Base-by-base conservation (phyloP, 2,888 invertebrate species). In the Fabriciana adippe region DNA sequence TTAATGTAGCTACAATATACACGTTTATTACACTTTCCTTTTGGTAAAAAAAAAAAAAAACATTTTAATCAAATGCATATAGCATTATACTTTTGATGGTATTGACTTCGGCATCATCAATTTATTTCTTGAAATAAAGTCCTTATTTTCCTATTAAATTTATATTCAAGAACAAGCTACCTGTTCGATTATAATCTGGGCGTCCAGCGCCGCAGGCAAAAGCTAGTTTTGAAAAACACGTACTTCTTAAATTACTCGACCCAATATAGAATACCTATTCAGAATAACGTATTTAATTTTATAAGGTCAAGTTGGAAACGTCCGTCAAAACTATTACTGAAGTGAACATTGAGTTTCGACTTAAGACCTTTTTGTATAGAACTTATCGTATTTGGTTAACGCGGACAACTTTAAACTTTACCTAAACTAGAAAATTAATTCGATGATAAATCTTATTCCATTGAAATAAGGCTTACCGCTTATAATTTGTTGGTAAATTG, bases 381-480 rank as follows among this genome's bases (percentile, higher is more conserved):
- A 74, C 76, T 81, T 79, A 80, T 83, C 79, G 75, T 86, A 83
- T 87, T 87, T 86, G 82, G 79, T 82, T 81, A 78, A 75, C 77
- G 78, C 72, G 59, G 64, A 65, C 66, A 35, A 66, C 31, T 55
- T 59, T 47, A 14, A 56, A 55, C 6, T 45, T 66, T 21, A 68
- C 4, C 3, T 5, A n/a, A 1, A 50, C 41, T 47, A 55, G n/a
- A 45, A 26, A 55, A 15, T 26, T 51, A 48, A 21, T 47, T 50
- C 14, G 62, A 74, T 71, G 67, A 71, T 60, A 62, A 71, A 75
- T 76, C 69, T 77, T 78, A 61, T 1, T 0, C 0, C 14, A 15
- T 55, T 13, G 21, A 0, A 47, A 55, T 75, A 75, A 72, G 64
- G 68, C 55, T 41, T 21, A 55, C 48, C 45, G 50, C 70, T 69